Evolutionary conservation across 2,797 vertebrate species (phyloP).

Genomic region (Gymnocypris eckloni): DNA sequence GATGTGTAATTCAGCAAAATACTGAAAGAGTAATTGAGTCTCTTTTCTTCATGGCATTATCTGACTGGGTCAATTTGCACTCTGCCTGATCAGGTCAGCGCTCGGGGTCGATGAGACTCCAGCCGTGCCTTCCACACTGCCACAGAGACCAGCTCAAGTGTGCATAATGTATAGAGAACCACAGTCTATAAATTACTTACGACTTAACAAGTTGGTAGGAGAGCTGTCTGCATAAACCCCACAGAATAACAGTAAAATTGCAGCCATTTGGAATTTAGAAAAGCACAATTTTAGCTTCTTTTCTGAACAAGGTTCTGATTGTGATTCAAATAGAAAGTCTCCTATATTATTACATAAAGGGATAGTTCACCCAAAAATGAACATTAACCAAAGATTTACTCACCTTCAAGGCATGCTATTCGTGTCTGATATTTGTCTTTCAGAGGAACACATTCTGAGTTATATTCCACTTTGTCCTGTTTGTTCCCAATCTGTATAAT

Average conservation of each 20-base stretch:
- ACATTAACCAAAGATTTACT: too few species aligned
- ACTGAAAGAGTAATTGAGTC: conserved; percentile 44
- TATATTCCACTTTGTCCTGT: too few species aligned
- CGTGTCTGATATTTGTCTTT: too few species aligned
- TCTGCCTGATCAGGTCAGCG: conserved; percentile 31
- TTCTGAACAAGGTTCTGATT: neutral
- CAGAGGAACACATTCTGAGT: too few species aligned
- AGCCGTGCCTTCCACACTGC: neutral
- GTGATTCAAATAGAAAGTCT: neutral
- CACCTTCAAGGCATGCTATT: too few species aligned
- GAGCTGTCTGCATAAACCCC: conserved; percentile 14
- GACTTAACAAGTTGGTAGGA: neutral
- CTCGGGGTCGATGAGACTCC: conserved; percentile 12
- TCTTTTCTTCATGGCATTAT: conserved; percentile 32
- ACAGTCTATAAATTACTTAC: conserved; percentile 11
- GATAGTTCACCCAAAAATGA: too few species aligned
- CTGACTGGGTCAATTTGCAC: conserved; percentile 40
- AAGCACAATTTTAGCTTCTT: neutral
- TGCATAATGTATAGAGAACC: conserved; percentile 12
- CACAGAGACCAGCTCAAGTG: neutral
- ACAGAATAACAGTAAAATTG: conserved; percentile 27
- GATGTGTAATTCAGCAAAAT: conserved; percentile 32
- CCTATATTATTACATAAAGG: neutral
- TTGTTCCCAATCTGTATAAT: too few species aligned
- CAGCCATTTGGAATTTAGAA: neutral